Percentiles rank a stretch among this genome's conserved stretches.
These are phyloP conservation scores for Glyptemys insculpta DNA, from an alignment of 2,797 vertebrate species.

Conservation along the genomic window DNA sequence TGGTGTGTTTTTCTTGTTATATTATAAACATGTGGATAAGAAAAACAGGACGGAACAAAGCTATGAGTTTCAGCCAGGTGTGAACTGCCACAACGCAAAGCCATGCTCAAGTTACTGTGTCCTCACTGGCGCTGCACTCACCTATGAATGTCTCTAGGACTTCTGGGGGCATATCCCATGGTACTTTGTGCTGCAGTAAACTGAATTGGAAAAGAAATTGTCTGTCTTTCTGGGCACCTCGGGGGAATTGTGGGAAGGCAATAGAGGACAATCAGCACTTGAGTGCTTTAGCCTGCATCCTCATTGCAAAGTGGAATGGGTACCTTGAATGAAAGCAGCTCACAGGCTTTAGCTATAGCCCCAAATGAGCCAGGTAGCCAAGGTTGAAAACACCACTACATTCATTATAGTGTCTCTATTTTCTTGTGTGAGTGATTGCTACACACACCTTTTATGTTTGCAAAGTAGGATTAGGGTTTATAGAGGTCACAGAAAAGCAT, in stretches of 20 bases:
- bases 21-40: not conserved
- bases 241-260: not conserved
- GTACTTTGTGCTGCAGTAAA: not conserved
- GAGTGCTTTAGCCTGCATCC: not conserved
- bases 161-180: not conserved
- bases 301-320: not conserved
- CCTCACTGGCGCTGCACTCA: not conserved
- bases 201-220: not conserved
- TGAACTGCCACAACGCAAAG: not conserved
- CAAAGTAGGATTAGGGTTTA: not conserved
- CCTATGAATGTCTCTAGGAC: not conserved
- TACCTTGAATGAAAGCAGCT: not conserved
- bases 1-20: not conserved
- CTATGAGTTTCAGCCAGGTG: not conserved
- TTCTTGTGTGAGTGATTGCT: not conserved
- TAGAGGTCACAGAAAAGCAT: not conserved
- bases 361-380: not conserved
- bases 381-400: not conserved
- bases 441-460: not conserved
- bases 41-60: not conserved
- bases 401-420: not conserved
- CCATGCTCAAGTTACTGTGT: not conserved
- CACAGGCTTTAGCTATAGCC: not conserved
- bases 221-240: not conserved
- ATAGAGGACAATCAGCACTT: not conserved